A percentile compares a stretch with the other conserved stretches of the same genome.
Conservation (phyloP, 2,113 vertebrate genomes). For the Paracanthobrama guichenoti region DNA sequence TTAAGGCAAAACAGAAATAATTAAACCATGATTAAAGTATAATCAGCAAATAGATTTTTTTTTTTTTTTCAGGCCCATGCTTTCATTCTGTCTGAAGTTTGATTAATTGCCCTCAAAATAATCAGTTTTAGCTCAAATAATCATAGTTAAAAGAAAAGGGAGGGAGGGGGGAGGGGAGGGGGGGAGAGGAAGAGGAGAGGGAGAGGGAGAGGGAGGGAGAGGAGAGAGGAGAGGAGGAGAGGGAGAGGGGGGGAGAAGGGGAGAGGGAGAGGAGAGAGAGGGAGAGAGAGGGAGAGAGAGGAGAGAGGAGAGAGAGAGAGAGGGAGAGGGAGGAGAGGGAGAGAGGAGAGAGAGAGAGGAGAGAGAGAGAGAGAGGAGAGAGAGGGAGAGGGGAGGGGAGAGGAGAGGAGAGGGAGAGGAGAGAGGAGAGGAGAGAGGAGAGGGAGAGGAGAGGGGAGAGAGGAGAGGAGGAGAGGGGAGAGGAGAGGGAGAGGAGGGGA, state of each 20-base stretch:
- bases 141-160: no score
- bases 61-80: not conserved
- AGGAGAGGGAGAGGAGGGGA: no score
- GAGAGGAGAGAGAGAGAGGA: not conserved
- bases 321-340: not conserved
- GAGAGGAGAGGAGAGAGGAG: no score
- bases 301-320: not conserved
- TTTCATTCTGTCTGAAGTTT: slow-evolving; percentile 13
- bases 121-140: slow-evolving; percentile 15
- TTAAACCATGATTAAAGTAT: slow-evolving; percentile 25
- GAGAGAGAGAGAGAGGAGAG: no score
- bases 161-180: not conserved
- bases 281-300: no score
- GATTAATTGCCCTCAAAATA: slow-evolving; percentile 7
- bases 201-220: no score
- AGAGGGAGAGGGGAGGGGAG: no score
- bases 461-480: not conserved
- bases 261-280: no score
- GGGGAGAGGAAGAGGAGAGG: no score
- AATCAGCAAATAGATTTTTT: not conserved
- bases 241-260: no score
- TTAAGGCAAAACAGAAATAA: slow-evolving; percentile 22
- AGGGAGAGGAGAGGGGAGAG: not conserved
- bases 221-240: no score
- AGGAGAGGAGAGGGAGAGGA: no score